phyloP scores from a whole-genome alignment of 2,888 invertebrate genomes.

The Hetaerina titia region DNA sequence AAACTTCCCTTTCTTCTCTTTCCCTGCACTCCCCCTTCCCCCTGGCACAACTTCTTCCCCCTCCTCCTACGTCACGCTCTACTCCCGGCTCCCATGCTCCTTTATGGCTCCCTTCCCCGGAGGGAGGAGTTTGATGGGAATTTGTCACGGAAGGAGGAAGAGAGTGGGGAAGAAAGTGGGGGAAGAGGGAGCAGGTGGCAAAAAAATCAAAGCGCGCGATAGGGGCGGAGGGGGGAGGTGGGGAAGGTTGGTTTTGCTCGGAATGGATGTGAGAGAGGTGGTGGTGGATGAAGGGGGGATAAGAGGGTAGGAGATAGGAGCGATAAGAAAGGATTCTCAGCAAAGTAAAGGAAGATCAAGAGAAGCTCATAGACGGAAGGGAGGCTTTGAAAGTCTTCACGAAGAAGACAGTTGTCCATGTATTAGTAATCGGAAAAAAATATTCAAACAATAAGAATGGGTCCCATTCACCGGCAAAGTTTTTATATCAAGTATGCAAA shows the following conservation, averaged over 20 bases:
- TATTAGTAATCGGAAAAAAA: too few species aligned
- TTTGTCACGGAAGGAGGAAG: conserved; percentile 30
- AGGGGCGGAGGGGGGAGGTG: background rate
- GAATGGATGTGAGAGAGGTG: background rate
- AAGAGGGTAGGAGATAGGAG: background rate
- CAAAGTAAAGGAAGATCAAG: background rate
- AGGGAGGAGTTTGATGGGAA: conserved; percentile 33
- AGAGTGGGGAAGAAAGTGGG: background rate
- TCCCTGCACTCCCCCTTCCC: background rate
- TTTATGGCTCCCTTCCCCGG: background rate
- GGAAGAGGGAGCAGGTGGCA: conserved; percentile 51
- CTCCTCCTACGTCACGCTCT: background rate
- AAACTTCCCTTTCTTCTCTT: conserved; percentile 1
- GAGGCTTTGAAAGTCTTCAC: too few species aligned
- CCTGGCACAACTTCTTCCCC: background rate
- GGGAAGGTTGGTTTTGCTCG: background rate
- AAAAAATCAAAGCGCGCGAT: conserved; percentile 22
- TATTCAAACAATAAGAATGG: too few species aligned
- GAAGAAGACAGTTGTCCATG: too few species aligned
- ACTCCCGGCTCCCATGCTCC: background rate
- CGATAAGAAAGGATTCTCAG: background rate
- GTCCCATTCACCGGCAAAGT: too few species aligned
- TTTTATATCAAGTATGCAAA: too few species aligned
- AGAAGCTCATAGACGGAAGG: too few species aligned
- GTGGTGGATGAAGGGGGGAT: background rate